Base-by-base conservation (phyloP, 2,888 invertebrate genomes). In the Melolontha melolontha region DNA sequence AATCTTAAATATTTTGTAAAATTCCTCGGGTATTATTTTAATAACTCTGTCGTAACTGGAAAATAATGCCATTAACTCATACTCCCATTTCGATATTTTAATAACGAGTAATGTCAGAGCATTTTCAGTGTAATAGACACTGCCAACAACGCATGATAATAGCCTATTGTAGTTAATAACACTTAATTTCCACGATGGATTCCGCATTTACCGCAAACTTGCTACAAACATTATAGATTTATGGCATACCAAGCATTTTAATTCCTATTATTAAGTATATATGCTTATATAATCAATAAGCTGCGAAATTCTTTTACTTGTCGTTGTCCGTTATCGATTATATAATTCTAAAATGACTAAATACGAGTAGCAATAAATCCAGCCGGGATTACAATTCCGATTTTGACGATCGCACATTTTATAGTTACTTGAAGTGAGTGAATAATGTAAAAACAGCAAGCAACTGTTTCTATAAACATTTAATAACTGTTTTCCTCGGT, bases 221-320 rank as follows among this genome's bases (percentile, higher is more conserved):
- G 47, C 29, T 59, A 39, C 34, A 10, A 47, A 12, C 7, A 7
- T 12, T 14, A 16, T 16, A 49, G 59, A 62, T 62, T 62, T 62
- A 62, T 34, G 59, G 47, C 12, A 34, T 49, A 62, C 59, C 5
- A n/a, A 16, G 47, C n/a, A 62, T 49, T 62, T 62, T 62, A 62
- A 62, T 62, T 47, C 34, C 47, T 34, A 34, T 49, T 62, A 62
- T 62, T 62, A 62, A 49, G 59, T 62, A 47, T 62, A 47, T 62
- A 39, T 62, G 59, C 47, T 62, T 62, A 62, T 62, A 62, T 62
- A 62, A 59, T 62, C 44, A 47, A 62, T 62, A 62, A 17, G 54
- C 16, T 16, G 52, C 52, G 39, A 54, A 54, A 12, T 54, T 54
- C 7, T 34, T 54, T 54, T 40, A 54, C 52, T 12, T 39, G 11